A percentile compares a stretch with the other conserved stretches of the same genome.
These are phyloP conservation scores for Phenacoccus solenopsis DNA, from an alignment of 1,140 invertebrate genomes.

Conservation along the genomic window DNA sequence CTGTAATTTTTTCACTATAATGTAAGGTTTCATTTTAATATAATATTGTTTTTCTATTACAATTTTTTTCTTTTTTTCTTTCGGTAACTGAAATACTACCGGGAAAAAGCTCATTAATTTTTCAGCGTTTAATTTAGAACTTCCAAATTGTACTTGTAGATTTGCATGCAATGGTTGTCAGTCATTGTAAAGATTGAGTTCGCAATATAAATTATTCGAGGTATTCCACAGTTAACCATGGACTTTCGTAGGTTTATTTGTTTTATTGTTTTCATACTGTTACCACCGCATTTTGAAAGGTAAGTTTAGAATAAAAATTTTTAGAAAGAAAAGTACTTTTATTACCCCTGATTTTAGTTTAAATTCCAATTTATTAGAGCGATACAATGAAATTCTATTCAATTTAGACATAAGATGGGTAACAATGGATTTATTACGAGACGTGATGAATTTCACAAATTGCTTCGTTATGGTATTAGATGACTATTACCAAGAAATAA, in stretches of 20 bases:
- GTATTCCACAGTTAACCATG: not conserved
- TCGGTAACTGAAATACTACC: no score
- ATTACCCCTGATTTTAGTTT: not conserved
- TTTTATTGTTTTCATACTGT: no score
- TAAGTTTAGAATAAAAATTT: not conserved
- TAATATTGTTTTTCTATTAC: not conserved
- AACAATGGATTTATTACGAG: not conserved
- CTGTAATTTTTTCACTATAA: not conserved
- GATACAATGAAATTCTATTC: not conserved
- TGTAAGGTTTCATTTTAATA: not conserved
- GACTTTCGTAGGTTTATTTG: not conserved
- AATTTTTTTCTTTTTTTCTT: not conserved
- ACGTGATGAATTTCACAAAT: constrained; percentile 24
- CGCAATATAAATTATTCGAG: not conserved
- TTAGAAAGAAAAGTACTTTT: not conserved
- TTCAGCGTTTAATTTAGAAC: not conserved
- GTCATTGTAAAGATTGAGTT: not conserved
- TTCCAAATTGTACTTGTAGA: not conserved
- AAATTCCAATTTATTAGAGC: not conserved
- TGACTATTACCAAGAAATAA: constrained; percentile 37
- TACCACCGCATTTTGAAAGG: not conserved
- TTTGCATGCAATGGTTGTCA: not conserved
- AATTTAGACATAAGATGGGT: not conserved
- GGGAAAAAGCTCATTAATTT: not conserved
- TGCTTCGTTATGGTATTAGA: constrained; percentile 40